Conservation (phyloP, 2,113 vertebrate species). For the Cricetomys ansorgei region DNA sequence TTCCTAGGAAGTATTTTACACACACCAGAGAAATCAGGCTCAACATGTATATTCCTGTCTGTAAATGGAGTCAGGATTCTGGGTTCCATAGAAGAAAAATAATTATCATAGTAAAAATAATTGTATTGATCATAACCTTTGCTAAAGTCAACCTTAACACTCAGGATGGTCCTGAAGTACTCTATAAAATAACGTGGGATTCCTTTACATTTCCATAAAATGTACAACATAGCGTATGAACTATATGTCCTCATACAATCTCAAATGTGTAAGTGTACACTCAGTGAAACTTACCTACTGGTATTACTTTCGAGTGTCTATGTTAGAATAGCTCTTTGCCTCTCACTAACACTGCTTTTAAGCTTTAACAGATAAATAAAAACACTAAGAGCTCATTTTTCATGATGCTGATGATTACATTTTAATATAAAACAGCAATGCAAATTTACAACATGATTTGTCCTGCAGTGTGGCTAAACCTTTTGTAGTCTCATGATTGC, state of each 20-base stretch:
- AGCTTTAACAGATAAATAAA: conserved; percentile 82
- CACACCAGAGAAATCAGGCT: conserved; percentile 75
- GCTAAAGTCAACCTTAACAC: conserved; percentile 80
- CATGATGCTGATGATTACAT: conserved; percentile 77
- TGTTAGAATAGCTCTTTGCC: conserved; percentile 79
- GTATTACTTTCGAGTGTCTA: conserved; percentile 84
- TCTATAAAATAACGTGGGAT: conserved; percentile 84
- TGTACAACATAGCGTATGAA: conserved; percentile 63
- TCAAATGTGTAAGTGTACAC: conserved; percentile 64
- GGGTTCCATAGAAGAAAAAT: conserved; percentile 84
- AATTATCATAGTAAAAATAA: conserved; percentile 83
- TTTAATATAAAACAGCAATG: conserved; percentile 82
- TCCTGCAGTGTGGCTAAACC: conserved; percentile 64
- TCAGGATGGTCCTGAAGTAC: conserved; percentile 77
- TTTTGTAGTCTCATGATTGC: conserved; percentile 62
- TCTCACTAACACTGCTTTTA: conserved; percentile 85
- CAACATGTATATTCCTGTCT: conserved; percentile 79
- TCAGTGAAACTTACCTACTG: conserved; percentile 78
- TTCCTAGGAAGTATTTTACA: conserved; percentile 65
- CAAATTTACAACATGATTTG: conserved; percentile 79
- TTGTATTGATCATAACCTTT: conserved; percentile 77
- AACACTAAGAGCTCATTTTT: conserved; percentile 81
- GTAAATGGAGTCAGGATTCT: conserved; percentile 80
- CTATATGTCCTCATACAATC: conserved; percentile 62
- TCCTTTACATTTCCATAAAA: conserved; percentile 80